phyloP scores from a whole-genome alignment of 1,140 invertebrate genomes.

The Agraylea sexmaculata region DNA sequence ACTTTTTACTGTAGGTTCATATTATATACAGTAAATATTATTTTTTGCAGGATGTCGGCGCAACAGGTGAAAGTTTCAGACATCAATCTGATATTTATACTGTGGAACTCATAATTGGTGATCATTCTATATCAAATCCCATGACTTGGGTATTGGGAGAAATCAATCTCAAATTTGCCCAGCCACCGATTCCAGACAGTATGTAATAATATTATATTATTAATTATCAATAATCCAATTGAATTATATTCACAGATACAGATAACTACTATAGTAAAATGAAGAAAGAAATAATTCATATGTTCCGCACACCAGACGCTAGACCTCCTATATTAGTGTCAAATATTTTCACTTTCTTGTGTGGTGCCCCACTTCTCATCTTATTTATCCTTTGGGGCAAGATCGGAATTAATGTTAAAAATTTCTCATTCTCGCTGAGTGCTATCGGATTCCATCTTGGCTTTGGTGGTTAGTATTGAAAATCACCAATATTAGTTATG shows the following conservation, averaged over 20 bases:
- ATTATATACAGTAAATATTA: conserved; percentile 6
- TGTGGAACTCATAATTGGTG: conserved; percentile 80
- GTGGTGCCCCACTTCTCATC: conserved; percentile 69
- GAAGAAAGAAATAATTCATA: conserved; percentile 82
- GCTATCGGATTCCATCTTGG: conserved; percentile 81
- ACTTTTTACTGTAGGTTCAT: not conserved
- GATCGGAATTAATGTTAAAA: conserved; percentile 80
- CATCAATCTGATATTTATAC: conserved; percentile 67
- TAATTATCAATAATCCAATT: not conserved
- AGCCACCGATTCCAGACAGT: conserved; percentile 27
- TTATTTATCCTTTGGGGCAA: conserved; percentile 79
- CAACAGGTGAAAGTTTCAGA: conserved; percentile 69
- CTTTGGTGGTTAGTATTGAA: conserved; percentile 41
- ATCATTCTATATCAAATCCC: conserved; percentile 80
- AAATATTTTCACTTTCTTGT: conserved; percentile 78
- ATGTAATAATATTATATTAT: conserved; percentile 13
- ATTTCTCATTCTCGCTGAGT: conserved; percentile 66
- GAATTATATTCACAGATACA: not conserved
- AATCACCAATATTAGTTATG: too few species aligned
- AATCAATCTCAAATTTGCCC: conserved; percentile 62
- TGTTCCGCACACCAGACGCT: conserved; percentile 86
- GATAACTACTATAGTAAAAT: conserved; percentile 20
- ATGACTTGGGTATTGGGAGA: conserved; percentile 75
- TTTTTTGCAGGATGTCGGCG: conserved; percentile 60
- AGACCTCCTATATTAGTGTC: conserved; percentile 79